Percentiles rank a stretch among this genome's conserved stretches.
Evolutionary conservation across 2,797 vertebrate species (phyloP).

Genomic region (Onychomys arenicola): DNA sequence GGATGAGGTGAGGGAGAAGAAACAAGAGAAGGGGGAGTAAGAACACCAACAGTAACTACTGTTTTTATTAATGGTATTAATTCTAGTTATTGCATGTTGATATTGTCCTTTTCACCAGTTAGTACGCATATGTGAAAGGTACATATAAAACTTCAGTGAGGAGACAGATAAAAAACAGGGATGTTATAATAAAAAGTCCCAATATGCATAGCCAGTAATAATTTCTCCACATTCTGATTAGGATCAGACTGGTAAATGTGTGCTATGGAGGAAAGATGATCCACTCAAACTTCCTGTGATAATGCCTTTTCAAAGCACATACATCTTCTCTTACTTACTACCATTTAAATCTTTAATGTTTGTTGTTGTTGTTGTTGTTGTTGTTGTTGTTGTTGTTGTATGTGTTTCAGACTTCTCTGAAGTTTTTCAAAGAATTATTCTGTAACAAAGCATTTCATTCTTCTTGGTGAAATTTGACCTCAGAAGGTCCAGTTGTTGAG

Average conservation of each 20-base stretch:
- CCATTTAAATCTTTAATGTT: background rate
- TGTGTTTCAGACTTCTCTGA: background rate
- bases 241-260: background rate
- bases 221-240: background rate
- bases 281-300: background rate
- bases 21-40: background rate
- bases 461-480: background rate
- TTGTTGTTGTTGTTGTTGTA: too few relatives aligned
- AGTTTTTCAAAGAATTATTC: background rate
- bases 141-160: background rate
- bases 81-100: background rate
- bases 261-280: background rate
- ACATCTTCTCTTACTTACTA: background rate
- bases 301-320: background rate
- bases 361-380: too few relatives aligned
- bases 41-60: background rate
- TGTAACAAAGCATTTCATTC: conserved; percentile 17
- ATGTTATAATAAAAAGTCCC: background rate
- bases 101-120: background rate
- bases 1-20: background rate
- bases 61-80: background rate
- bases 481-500: background rate
- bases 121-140: background rate
- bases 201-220: background rate
- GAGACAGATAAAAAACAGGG: background rate